Base-by-base conservation (phyloP, 2,113 vertebrate genomes). In the Seriola dumerili region DNA sequence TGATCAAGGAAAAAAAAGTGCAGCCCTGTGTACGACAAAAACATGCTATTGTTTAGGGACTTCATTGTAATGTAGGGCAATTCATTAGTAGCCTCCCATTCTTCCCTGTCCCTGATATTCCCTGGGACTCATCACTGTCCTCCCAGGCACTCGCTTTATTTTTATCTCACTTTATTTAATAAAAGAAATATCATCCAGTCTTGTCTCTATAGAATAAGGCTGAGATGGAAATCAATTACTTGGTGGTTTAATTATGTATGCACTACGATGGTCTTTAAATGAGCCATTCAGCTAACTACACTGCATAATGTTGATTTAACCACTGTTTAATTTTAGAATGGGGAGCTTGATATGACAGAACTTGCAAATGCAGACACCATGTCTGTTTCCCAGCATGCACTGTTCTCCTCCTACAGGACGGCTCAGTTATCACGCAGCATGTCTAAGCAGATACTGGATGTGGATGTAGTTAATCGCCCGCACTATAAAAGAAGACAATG, bases 261-360 rank as follows among this genome's bases (percentile, higher is more conserved):
- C 23, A n/a, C 73, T 66, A 71, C 61, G 21, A 80, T 76, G 50
- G 63, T 81, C 68, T 88, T 86, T 80, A 83, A 91, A 91, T 67
- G 58, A 79, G 81, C 75, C 74, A 40, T 80, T 91, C 84, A 58
- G 64, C 23, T 80, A 86, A 88, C 83, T 83, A 54, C 66, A 16
- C 83, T 63, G 61, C 76, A 48, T 85, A 78, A 88, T 87, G 84
- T 90, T 87, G 89, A 85, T 91, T 89, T 88, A 91, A 91, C 72
- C 68, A 23, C 74, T 40, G 72, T 88, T 81, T 91, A 73, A 89
- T 85, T 83, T 76, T 71, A 78, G 83, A 78, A 73, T 0, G 36
- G 25, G 69, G 65, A 73, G 68, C 78, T 66, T 5, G 3, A 34
- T 78, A 48, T 72, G 84, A 88, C 69, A 68, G 66, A 71, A 84